These are phyloP conservation scores for Zaprionus nigranus DNA, from an alignment of 1,140 invertebrate species.

Conservation along the genomic window DNA sequence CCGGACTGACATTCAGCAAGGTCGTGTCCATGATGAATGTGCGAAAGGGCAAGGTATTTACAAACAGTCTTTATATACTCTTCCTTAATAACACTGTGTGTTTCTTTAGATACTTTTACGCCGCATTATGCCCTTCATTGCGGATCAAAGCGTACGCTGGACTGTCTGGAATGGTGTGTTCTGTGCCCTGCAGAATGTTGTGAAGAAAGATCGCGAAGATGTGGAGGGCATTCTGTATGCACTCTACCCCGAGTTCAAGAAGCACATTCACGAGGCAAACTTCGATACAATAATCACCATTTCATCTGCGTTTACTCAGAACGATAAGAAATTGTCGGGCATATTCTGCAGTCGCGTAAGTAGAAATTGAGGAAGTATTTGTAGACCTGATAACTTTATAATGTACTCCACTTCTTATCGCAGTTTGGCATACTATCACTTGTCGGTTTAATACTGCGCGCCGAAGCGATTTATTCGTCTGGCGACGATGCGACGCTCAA, in stretches of 20 bases:
- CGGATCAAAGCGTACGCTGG: constrained; percentile 84
- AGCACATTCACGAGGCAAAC: constrained; percentile 84
- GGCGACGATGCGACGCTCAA: constrained; percentile 54
- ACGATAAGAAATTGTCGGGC: constrained; percentile 78
- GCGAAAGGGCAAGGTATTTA: constrained; percentile 89
- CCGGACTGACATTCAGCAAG: constrained; percentile 88
- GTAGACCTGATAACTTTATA: neutral
- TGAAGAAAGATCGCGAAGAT: constrained; percentile 85
- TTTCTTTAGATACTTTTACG: constrained; percentile 86
- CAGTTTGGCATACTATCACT: constrained; percentile 82
- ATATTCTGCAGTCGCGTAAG: constrained; percentile 83
- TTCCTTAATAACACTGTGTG: neutral
- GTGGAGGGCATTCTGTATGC: constrained; percentile 85
- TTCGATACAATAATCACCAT: constrained; percentile 74
- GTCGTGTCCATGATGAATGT: constrained; percentile 88
- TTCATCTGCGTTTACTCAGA: constrained; percentile 65
- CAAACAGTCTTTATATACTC: neutral
- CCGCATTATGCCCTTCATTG: constrained; percentile 86
- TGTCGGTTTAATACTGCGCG: constrained; percentile 74
- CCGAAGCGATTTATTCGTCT: constrained; percentile 71
- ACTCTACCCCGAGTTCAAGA: constrained; percentile 86
- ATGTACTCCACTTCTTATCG: neutral
- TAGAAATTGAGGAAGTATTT: neutral
- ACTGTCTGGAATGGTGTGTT: constrained; percentile 86
- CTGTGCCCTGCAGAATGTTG: constrained; percentile 84